Evolutionary conservation across 2,797 vertebrate genomes (phyloP).

Genomic region (Bradypodion pumilum): DNA sequence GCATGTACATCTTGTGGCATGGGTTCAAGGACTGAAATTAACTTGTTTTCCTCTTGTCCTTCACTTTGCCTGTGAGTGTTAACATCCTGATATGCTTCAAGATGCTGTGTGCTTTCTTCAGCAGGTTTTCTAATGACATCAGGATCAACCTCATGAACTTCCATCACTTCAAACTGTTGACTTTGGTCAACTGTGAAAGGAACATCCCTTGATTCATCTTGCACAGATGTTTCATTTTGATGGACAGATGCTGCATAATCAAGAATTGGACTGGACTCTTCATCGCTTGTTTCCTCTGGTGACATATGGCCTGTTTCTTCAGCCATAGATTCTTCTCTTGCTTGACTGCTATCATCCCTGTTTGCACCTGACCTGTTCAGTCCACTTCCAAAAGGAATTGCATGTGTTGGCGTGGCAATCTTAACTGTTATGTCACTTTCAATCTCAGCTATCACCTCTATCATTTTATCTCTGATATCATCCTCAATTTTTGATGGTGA

Average conservation of each 20-base stretch:
- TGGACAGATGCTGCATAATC: slow-evolving; percentile 46
- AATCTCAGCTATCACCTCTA: slow-evolving; percentile 39
- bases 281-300: slow-evolving; percentile 59
- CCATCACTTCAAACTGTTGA: slow-evolving; percentile 20
- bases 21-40: not conserved
- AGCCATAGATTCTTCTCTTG: slow-evolving; percentile 51
- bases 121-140: slow-evolving; percentile 35
- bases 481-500: slow-evolving; percentile 41
- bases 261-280: not conserved
- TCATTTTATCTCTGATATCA: slow-evolving; percentile 22
- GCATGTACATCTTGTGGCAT: not conserved
- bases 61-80: slow-evolving; percentile 23
- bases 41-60: not conserved
- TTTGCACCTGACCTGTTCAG: slow-evolving; percentile 44
- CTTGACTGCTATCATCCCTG: slow-evolving; percentile 51
- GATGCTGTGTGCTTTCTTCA: slow-evolving; percentile 52
- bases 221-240: slow-evolving; percentile 53
- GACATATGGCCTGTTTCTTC: slow-evolving; percentile 61
- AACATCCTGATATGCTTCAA: slow-evolving; percentile 26
- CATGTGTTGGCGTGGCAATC: slow-evolving; percentile 67
- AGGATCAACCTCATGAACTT: slow-evolving; percentile 34
- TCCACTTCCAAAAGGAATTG: slow-evolving; percentile 72
- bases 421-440: slow-evolving; percentile 63
- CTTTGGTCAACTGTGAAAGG: slow-evolving; percentile 44
- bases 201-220: slow-evolving; percentile 13